These are phyloP conservation scores for Lagopus muta DNA, from an alignment of 2,113 vertebrate genomes.

Conservation along the genomic window DNA sequence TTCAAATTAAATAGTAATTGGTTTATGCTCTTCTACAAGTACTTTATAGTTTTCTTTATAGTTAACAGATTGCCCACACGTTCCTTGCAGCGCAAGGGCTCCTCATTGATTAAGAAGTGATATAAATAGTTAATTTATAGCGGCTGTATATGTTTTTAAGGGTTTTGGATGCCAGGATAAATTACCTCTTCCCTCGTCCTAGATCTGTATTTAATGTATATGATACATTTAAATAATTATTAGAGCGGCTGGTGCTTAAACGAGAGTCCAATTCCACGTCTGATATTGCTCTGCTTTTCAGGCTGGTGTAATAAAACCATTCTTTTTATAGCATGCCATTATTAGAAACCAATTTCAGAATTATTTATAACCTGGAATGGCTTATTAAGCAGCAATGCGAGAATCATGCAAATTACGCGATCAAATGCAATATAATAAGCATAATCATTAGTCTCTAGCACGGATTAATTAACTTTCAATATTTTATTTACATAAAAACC, in stretches of 20 bases:
- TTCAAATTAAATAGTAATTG: slow-evolving; percentile 84
- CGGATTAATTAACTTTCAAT: slow-evolving; percentile 86
- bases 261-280: slow-evolving; percentile 66
- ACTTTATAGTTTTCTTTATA: slow-evolving; percentile 75
- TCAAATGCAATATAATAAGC: slow-evolving; percentile 92
- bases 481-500: slow-evolving; percentile 94
- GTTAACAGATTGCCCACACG: slow-evolving; percentile 76
- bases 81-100: slow-evolving; percentile 62
- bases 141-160: slow-evolving; percentile 64
- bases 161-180: slow-evolving; percentile 66
- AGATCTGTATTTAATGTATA: slow-evolving; percentile 60
- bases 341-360: slow-evolving; percentile 90
- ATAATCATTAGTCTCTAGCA: slow-evolving; percentile 92
- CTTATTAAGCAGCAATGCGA: slow-evolving; percentile 93
- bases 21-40: slow-evolving; percentile 76
- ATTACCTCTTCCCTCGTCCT: slow-evolving; percentile 65
- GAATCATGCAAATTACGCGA: slow-evolving; percentile 92
- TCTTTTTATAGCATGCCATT: slow-evolving; percentile 89
- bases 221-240: slow-evolving; percentile 78
- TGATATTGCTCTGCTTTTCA: slow-evolving; percentile 77
- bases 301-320: slow-evolving; percentile 83
- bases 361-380: slow-evolving; percentile 92
- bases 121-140: slow-evolving; percentile 74
- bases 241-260: slow-evolving; percentile 75
- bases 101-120: slow-evolving; percentile 64